phyloP scores from a whole-genome alignment of 2,888 invertebrate genomes.

The Neoitamus cyanurus region DNA sequence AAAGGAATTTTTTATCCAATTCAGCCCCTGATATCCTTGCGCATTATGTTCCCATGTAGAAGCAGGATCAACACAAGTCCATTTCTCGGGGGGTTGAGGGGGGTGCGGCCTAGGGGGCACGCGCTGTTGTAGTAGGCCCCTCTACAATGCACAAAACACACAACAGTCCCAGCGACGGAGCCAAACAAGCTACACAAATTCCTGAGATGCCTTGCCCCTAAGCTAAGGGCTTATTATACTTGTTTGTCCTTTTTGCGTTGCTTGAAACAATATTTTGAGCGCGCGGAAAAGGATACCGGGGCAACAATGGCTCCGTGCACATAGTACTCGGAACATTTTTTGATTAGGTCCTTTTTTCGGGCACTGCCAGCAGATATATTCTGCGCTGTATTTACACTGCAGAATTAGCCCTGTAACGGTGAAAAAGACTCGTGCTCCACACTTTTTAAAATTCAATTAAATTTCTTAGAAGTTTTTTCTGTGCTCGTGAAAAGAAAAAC shows the following conservation, averaged over 20 bases:
- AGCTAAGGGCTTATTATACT: slow-evolving; percentile 10
- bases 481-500: no score
- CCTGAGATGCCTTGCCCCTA: slow-evolving; percentile 8
- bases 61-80: not conserved
- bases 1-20: not conserved
- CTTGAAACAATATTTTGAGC: slow-evolving; percentile 4
- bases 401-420: not conserved
- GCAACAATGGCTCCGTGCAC: not conserved
- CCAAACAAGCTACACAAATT: slow-evolving; percentile 5
- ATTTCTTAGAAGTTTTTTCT: not conserved
- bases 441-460: not conserved
- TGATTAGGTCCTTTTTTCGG: not conserved
- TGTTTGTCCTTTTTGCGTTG: not conserved
- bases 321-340: not conserved
- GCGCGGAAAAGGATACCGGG: not conserved
- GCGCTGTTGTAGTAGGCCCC: not conserved
- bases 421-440: not conserved
- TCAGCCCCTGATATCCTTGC: not conserved
- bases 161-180: not conserved
- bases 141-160: not conserved
- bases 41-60: not conserved
- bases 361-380: not conserved
- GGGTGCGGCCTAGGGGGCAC: not conserved
- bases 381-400: not conserved
- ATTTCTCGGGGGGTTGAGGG: not conserved